phyloP scores from a whole-genome alignment of 2,797 vertebrate species.

The Megalops cyprinoides region DNA sequence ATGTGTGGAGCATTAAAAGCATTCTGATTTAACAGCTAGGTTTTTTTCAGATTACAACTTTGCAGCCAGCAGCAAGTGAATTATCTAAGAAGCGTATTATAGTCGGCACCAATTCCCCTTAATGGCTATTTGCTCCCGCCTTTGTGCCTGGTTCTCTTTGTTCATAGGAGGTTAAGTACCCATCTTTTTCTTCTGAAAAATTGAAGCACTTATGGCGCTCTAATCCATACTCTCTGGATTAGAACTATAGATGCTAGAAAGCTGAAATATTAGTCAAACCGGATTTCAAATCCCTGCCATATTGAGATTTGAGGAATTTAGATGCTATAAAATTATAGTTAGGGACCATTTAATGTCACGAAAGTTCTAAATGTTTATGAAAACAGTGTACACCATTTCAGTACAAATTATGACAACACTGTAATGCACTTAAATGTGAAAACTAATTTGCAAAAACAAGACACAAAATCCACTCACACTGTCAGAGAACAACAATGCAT shows the following conservation, averaged over 20 bases:
- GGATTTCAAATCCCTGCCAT: slow-evolving; percentile 61
- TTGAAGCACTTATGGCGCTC: slow-evolving; percentile 69
- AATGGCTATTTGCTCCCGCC: neutral
- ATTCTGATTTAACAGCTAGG: slow-evolving; percentile 6
- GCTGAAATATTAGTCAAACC: slow-evolving; percentile 56
- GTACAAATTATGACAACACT: neutral
- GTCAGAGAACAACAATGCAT: neutral
- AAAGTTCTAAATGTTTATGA: neutral
- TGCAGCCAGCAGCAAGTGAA: neutral
- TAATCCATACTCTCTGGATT: slow-evolving; percentile 76
- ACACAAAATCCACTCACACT: neutral
- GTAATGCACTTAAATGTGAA: neutral
- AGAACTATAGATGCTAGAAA: slow-evolving; percentile 66
- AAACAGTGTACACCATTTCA: neutral
- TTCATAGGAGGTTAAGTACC: slow-evolving; percentile 52
- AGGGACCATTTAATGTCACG: neutral
- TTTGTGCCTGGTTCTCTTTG: slow-evolving; percentile 37
- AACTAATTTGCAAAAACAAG: neutral
- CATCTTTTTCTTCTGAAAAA: slow-evolving; percentile 62
- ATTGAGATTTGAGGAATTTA: slow-evolving; percentile 53
- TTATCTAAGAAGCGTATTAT: neutral
- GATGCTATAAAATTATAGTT: slow-evolving; percentile 20
- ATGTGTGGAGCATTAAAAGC: slow-evolving; percentile 6
- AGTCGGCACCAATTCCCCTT: neutral
- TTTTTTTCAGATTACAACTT: slow-evolving; percentile 19